These are phyloP conservation scores for Ispidina lecontei DNA, from an alignment of 2,797 vertebrate genomes.

Conservation along the genomic window DNA sequence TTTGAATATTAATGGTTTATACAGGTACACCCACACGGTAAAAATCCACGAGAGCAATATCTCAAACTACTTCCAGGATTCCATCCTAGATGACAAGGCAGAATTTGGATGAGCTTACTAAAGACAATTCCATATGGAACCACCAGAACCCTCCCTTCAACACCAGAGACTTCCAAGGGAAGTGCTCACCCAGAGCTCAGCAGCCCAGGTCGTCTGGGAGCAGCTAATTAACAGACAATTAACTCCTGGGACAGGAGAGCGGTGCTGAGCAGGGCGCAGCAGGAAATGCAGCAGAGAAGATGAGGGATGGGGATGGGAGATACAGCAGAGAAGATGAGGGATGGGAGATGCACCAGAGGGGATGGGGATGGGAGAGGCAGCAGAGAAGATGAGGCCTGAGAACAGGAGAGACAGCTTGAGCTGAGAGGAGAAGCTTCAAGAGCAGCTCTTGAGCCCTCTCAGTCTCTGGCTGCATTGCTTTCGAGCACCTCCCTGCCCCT, in stretches of 20 bases:
- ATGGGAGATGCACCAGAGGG: too few species aligned
- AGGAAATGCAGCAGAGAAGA: too few species aligned
- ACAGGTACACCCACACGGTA: background rate
- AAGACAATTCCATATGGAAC: fast-evolving
- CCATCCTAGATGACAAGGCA: background rate
- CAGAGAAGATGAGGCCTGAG: background rate
- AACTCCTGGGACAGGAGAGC: background rate
- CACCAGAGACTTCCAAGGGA: background rate
- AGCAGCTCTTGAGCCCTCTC: background rate
- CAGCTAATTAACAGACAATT: too few species aligned
- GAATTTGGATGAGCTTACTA: background rate
- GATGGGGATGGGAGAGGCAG: fast-evolving
- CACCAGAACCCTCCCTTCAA: background rate
- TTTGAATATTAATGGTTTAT: conserved; percentile 46
- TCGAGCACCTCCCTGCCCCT: background rate
- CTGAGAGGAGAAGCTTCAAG: too few species aligned
- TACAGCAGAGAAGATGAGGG: too few species aligned
- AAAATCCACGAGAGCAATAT: background rate
- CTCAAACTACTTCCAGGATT: background rate
- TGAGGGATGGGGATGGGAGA: too few species aligned
- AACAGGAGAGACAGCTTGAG: too few species aligned
- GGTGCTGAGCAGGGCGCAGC: too few species aligned
- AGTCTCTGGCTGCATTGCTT: background rate
- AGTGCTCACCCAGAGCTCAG: fast-evolving
- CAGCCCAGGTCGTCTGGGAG: fast-evolving